phyloP scores from a whole-genome alignment of 2,797 vertebrate genomes.

The Simalia tracyae region DNA sequence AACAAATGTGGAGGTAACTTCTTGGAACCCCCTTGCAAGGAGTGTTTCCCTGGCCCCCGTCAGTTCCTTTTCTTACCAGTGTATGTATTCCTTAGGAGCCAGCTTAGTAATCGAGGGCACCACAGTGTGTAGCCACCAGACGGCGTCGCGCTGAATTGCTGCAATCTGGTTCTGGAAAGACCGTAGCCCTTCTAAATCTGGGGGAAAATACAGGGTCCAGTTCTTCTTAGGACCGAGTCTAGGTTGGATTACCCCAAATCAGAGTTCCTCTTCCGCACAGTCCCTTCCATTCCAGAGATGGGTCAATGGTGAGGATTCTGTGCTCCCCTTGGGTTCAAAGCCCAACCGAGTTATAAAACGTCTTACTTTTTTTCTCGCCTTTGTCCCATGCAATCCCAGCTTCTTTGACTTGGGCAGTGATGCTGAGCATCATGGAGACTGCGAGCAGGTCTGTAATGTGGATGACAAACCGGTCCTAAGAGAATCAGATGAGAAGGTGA shows the following conservation, averaged over 20 bases:
- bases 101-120: conserved; percentile 96
- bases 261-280: too few relatives aligned
- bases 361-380: conserved; percentile 97
- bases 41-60: not conserved
- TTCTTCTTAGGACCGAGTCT: not conserved
- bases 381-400: conserved; percentile 97
- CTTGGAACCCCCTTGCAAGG: not conserved
- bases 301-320: not conserved
- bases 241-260: too few relatives aligned
- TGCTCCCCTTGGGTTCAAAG: not conserved
- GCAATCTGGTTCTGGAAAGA: conserved; percentile 98
- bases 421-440: conserved; percentile 98
- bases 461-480: conserved; percentile 94
- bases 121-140: conserved; percentile 98
- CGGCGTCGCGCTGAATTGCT: conserved; percentile 92
- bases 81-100: conserved; percentile 92
- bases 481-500: not conserved
- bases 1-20: not conserved
- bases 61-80: conserved; percentile 80
- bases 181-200: conserved; percentile 91
- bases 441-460: conserved; percentile 95
- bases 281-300: not conserved
- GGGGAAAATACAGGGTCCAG: not conserved
- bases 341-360: not conserved
- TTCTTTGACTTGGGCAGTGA: conserved; percentile 97